These are phyloP conservation scores for Habropoda laboriosa DNA, from an alignment of 1,140 invertebrate species.

Conservation along the genomic window DNA sequence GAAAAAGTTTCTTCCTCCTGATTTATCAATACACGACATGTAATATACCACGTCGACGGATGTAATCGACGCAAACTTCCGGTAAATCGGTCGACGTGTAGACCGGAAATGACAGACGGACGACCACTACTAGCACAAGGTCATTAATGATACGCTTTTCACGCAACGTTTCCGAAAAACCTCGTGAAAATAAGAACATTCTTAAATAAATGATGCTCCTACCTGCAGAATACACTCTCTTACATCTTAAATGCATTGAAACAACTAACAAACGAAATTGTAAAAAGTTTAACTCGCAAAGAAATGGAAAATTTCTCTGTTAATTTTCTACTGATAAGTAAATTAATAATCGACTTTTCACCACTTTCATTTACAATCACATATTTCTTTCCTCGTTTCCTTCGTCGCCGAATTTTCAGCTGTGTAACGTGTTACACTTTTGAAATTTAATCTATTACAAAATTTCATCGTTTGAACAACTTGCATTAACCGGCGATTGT, in stretches of 20 bases:
- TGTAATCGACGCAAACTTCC: conserved; percentile 16
- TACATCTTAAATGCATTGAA: too few relatives aligned
- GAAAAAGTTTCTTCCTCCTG: background rate
- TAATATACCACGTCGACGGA: background rate
- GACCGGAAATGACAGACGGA: background rate
- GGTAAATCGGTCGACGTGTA: conserved; percentile 3
- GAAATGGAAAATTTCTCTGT: background rate
- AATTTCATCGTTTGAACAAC: background rate
- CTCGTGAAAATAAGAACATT: background rate
- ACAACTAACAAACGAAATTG: background rate
- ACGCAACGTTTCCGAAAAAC: background rate
- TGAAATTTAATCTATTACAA: background rate
- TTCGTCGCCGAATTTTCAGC: too few relatives aligned
- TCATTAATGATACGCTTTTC: background rate
- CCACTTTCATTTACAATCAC: too few relatives aligned
- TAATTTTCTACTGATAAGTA: background rate
- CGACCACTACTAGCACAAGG: background rate
- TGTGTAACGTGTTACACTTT: background rate
- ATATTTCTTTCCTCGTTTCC: too few relatives aligned
- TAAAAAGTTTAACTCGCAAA: background rate
- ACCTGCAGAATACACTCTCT: too few relatives aligned
- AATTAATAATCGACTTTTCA: too few relatives aligned
- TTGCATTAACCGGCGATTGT: background rate
- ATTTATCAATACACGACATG: background rate
- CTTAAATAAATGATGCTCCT: background rate